phyloP scores from a whole-genome alignment of 2,797 vertebrate genomes.

The Champsocephalus esox region DNA sequence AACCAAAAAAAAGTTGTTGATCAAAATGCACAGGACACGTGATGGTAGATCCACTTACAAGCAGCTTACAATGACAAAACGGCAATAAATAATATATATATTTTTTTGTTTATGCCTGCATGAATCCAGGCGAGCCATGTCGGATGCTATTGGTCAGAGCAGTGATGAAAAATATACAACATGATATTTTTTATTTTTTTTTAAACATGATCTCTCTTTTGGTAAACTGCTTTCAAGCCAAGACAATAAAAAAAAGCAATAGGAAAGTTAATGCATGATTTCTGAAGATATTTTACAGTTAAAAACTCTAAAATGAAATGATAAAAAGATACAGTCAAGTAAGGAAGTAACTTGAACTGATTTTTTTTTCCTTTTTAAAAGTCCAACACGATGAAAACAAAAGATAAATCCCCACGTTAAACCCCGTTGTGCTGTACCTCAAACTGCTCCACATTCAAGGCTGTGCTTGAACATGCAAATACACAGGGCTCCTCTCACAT shows the following conservation, averaged over 20 bases:
- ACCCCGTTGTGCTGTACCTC: conserved; percentile 76
- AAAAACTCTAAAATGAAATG: conserved; percentile 75
- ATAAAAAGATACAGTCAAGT: conserved; percentile 77
- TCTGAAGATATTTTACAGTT: conserved; percentile 80
- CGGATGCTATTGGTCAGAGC: conserved; percentile 71
- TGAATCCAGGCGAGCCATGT: conserved; percentile 74
- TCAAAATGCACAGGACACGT: conserved; percentile 78
- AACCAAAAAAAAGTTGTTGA: conserved; percentile 80
- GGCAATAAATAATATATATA: conserved; percentile 90
- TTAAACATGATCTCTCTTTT: conserved; percentile 65
- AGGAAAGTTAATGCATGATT: conserved; percentile 63
- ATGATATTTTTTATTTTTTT: conserved; percentile 21
- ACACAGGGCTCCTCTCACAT: conserved; percentile 25
- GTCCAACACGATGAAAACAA: conserved; percentile 24
- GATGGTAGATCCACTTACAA: conserved; percentile 76
- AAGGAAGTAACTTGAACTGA: conserved; percentile 71
- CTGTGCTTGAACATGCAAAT: conserved; percentile 42
- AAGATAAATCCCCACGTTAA: conserved; percentile 29
- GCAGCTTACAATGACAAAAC: conserved; percentile 79
- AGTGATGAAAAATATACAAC: conserved; percentile 80
- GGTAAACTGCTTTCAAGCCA: conserved; percentile 80
- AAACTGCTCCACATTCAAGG: conserved; percentile 53
- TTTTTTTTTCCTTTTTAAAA: conserved; percentile 55
- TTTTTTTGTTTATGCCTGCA: conserved; percentile 75
- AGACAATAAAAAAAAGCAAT: conserved; percentile 65